Percentiles rank a stretch among this genome's conserved stretches.
phyloP scores from a whole-genome alignment of 2,113 vertebrate species.

The Engystomops pustulosus region DNA sequence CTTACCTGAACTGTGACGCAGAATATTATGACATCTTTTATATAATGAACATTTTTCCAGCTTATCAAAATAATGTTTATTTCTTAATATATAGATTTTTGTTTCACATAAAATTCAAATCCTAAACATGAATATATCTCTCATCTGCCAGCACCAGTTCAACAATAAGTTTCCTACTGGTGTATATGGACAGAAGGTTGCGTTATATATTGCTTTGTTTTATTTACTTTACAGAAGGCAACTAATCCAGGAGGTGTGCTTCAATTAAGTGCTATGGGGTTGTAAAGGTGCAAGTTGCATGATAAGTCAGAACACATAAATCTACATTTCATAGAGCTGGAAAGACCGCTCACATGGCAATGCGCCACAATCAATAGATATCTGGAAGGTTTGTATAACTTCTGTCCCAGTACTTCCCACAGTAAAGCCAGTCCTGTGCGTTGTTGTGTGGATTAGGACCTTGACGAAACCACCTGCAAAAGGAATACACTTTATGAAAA shows the following conservation, averaged over 20 bases:
- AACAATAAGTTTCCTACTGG: background rate
- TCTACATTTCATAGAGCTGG: constrained; percentile 51
- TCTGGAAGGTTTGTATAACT: constrained; percentile 90
- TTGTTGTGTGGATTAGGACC: constrained; percentile 91
- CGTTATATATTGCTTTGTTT: constrained; percentile 41
- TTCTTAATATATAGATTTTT: constrained; percentile 12
- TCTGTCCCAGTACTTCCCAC: constrained; percentile 95
- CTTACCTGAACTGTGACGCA: background rate
- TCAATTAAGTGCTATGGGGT: constrained; percentile 36
- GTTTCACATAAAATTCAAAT: constrained; percentile 3
- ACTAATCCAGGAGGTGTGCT: constrained; percentile 33
- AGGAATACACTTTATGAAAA: background rate
- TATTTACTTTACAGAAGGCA: constrained; percentile 36
- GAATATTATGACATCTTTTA: background rate
- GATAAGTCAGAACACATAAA: constrained; percentile 44
- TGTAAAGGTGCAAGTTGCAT: constrained; percentile 48
- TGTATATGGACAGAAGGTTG: background rate
- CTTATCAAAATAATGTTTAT: constrained; percentile 29
- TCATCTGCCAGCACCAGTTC: constrained; percentile 8
- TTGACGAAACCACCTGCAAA: constrained; percentile 93
- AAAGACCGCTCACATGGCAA: constrained; percentile 52
- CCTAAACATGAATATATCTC: background rate
- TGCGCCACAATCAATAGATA: constrained; percentile 85
- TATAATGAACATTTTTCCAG: constrained; percentile 3
- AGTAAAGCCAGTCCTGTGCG: constrained; percentile 93